Evolutionary conservation across 2,888 invertebrate genomes (phyloP).

Genomic region (Abscondita cerata): DNA sequence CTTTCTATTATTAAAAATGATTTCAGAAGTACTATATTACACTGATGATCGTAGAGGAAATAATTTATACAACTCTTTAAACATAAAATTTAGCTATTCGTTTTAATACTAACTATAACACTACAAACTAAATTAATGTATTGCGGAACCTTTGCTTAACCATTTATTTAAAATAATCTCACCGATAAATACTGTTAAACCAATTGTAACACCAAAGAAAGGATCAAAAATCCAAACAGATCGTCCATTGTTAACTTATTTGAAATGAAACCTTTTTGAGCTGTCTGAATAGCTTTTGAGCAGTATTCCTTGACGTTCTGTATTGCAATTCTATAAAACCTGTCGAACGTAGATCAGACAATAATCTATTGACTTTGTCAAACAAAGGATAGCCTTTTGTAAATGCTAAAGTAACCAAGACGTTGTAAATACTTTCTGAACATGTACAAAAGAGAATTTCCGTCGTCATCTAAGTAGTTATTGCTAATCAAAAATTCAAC

Average conservation of each 20-base stretch:
- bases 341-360: background rate
- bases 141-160: too few species aligned
- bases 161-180: background rate
- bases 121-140: too few species aligned
- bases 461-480: constrained; percentile 9
- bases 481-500: constrained; percentile 10
- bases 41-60: too few species aligned
- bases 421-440: constrained; percentile 9
- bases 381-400: constrained; percentile 23
- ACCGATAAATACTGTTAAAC: background rate
- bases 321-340: background rate
- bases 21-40: too few species aligned
- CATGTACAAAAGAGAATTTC: constrained; percentile 15
- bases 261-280: background rate
- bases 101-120: too few species aligned
- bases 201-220: background rate
- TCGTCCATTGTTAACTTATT: background rate
- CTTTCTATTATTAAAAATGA: too few species aligned
- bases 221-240: background rate
- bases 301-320: background rate
- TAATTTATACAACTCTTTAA: too few species aligned
- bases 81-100: too few species aligned
- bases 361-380: constrained; percentile 14
- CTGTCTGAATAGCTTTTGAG: background rate
- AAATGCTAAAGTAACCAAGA: constrained; percentile 17